phyloP scores from a whole-genome alignment of 2,888 invertebrate species.

The Rhagium mordax region DNA sequence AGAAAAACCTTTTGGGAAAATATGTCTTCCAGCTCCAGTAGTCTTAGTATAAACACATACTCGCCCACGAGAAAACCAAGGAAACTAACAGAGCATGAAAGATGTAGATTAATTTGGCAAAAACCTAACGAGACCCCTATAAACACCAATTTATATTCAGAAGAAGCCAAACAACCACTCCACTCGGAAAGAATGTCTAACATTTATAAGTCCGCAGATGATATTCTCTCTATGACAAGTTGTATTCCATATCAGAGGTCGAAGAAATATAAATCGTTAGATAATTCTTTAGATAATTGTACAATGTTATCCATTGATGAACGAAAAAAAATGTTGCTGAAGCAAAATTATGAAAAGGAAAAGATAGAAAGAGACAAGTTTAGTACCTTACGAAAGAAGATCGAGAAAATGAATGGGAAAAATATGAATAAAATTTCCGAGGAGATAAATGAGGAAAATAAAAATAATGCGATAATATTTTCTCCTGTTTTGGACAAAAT shows the following conservation, averaged over 20 bases:
- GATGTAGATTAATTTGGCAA: constrained; percentile 42
- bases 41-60: constrained; percentile 32
- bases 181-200: neutral
- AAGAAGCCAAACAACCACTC: neutral
- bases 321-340: constrained; percentile 53
- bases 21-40: constrained; percentile 50
- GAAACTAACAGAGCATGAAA: constrained; percentile 22
- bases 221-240: constrained; percentile 43
- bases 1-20: constrained; percentile 58
- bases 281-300: constrained; percentile 50
- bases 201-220: constrained; percentile 50
- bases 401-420: constrained; percentile 15
- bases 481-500: constrained; percentile 40
- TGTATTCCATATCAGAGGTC: constrained; percentile 10
- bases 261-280: constrained; percentile 49
- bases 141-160: neutral
- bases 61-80: neutral
- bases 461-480: constrained; percentile 13
- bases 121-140: constrained; percentile 31
- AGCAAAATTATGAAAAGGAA: constrained; percentile 52
- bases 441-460: constrained; percentile 15
- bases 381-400: constrained; percentile 22
- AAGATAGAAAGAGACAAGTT: constrained; percentile 22
- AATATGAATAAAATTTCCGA: constrained; percentile 1
- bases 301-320: constrained; percentile 54